These are phyloP conservation scores for Nannospalax galili DNA, from an alignment of 2,113 vertebrate species.

Conservation along the genomic window DNA sequence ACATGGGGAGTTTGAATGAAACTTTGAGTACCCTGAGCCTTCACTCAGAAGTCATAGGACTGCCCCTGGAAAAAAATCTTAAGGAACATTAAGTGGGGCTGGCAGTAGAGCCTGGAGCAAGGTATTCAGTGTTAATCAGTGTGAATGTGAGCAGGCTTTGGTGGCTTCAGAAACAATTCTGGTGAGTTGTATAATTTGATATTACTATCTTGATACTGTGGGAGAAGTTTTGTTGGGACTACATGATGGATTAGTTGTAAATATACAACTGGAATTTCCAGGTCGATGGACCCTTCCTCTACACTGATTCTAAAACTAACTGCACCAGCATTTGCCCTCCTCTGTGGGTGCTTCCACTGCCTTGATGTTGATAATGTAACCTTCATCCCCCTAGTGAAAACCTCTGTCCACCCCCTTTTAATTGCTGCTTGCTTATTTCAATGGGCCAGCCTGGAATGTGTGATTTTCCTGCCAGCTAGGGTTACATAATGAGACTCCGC, in stretches of 20 bases:
- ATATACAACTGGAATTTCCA: not conserved
- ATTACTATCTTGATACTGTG: not conserved
- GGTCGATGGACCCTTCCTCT: not conserved
- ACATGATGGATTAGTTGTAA: not conserved
- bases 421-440: too few species aligned
- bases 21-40: not conserved
- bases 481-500: too few species aligned
- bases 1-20: fast-evolving
- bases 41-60: not conserved
- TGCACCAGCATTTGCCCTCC: not conserved
- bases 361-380: not conserved
- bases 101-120: fast-evolving
- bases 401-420: not conserved
- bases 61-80: too few species aligned
- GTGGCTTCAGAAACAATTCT: not conserved
- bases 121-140: fast-evolving
- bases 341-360: not conserved
- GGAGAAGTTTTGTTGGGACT: not conserved
- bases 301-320: not conserved
- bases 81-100: fast-evolving
- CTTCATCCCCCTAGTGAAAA: not conserved
- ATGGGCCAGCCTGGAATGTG: too few species aligned
- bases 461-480: too few species aligned
- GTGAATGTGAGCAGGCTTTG: fast-evolving
- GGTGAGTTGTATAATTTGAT: not conserved